phyloP scores from a whole-genome alignment of 2,888 invertebrate genomes.

The Orthosia gothica region DNA sequence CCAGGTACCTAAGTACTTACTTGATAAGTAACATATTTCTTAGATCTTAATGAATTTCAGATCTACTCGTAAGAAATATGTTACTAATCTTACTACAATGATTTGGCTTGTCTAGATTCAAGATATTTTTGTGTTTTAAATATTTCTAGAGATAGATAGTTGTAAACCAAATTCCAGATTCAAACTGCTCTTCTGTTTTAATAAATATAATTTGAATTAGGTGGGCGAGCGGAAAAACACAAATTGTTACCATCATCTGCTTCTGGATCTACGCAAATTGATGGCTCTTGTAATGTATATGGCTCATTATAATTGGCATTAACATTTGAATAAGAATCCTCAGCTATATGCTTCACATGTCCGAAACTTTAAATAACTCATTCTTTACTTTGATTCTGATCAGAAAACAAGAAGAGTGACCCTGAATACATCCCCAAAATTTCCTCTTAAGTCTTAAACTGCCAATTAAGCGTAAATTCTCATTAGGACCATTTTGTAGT shows the following conservation, averaged over 20 bases:
- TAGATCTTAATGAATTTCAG: no score
- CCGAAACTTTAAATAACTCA: no score
- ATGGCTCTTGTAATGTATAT: background rate
- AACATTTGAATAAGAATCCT: no score
- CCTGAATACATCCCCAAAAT: no score
- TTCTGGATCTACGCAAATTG: background rate
- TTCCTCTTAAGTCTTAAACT: no score
- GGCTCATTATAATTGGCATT: no score
- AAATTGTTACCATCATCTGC: constrained; percentile 1
- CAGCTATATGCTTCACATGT: no score
- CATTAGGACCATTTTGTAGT: background rate
- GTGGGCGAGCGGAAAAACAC: background rate
- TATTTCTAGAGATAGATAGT: background rate
- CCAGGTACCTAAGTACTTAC: no score
- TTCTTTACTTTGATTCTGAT: no score
- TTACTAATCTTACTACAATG: background rate
- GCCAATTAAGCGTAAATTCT: no score
- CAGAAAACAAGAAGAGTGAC: no score
- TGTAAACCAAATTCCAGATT: constrained; percentile 9
- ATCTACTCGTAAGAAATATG: background rate
- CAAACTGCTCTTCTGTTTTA: background rate
- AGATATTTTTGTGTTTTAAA: background rate
- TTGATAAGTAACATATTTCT: no score
- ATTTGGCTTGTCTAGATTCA: background rate
- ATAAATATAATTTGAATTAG: background rate